These are phyloP conservation scores for Lagenorhynchus albirostris DNA, from an alignment of 2,113 vertebrate genomes.

Conservation along the genomic window DNA sequence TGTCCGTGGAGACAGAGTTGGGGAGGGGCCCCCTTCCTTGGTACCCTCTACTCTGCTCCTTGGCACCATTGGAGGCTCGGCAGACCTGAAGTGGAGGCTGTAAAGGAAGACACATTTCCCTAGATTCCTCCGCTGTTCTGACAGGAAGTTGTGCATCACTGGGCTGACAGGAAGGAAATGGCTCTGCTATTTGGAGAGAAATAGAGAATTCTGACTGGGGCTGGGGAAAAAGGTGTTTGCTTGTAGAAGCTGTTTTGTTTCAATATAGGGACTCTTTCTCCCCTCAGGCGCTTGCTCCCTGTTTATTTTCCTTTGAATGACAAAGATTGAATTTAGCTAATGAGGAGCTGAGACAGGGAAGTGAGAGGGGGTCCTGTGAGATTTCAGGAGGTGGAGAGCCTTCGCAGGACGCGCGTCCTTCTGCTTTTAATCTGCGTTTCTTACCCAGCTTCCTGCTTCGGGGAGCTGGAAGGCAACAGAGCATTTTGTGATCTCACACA, in stretches of 20 bases:
- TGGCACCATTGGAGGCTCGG: not conserved
- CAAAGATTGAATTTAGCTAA: not conserved
- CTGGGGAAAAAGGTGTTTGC: not conserved
- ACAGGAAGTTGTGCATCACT: slow-evolving; percentile 52
- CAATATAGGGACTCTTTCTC: not conserved
- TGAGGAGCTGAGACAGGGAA: not conserved
- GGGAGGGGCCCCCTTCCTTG: not conserved
- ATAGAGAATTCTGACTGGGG: not conserved
- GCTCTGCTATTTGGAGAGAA: not conserved
- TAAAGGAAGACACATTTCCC: slow-evolving; percentile 22
- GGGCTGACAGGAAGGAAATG: slow-evolving; percentile 48
- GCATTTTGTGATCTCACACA: not conserved
- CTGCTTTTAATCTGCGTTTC: not conserved
- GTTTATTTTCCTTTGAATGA: not conserved
- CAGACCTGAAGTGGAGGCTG: not conserved
- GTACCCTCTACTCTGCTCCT: no score
- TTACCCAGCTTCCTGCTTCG: not conserved
- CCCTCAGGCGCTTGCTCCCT: not conserved
- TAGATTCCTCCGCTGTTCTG: not conserved
- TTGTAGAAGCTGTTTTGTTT: not conserved
- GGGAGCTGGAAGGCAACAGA: not conserved
- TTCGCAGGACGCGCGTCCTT: not conserved
- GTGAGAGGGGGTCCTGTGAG: not conserved
- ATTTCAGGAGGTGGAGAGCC: not conserved
- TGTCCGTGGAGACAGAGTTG: fast-evolving